phyloP scores from a whole-genome alignment of 2,888 invertebrate genomes.

The Cataglyphis albicans region DNA sequence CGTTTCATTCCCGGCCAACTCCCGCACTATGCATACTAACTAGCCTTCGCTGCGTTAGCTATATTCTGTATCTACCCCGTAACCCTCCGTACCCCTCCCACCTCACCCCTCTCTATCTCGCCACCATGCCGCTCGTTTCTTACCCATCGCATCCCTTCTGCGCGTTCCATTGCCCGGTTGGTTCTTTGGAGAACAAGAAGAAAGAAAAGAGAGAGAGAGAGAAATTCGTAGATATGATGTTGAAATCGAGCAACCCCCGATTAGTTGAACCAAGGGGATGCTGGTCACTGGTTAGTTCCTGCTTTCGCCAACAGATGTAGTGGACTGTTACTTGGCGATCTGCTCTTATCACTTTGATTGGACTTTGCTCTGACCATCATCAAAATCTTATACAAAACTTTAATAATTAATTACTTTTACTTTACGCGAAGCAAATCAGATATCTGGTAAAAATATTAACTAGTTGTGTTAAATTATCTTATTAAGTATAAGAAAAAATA shows the following conservation, averaged over 20 bases:
- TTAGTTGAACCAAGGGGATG: slow-evolving; percentile 69
- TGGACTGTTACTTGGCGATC: slow-evolving; percentile 63
- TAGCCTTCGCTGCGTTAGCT: slow-evolving; percentile 82
- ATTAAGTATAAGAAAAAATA: neutral
- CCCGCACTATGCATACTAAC: slow-evolving; percentile 86
- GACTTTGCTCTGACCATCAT: neutral
- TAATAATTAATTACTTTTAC: neutral
- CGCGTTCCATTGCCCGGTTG: slow-evolving; percentile 64
- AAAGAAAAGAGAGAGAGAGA: slow-evolving; percentile 58
- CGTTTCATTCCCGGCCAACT: slow-evolving; percentile 85
- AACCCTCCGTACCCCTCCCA: slow-evolving; percentile 27
- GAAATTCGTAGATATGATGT: slow-evolving; percentile 63
- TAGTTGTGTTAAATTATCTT: neutral
- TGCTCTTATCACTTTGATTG: slow-evolving; percentile 54
- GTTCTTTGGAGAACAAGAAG: slow-evolving; percentile 72
- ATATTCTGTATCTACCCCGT: slow-evolving; percentile 72
- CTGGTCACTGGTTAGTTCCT: slow-evolving; percentile 75
- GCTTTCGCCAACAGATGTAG: slow-evolving; percentile 77
- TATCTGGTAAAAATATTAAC: neutral
- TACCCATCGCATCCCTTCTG: slow-evolving; percentile 35
- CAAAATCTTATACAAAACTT: neutral
- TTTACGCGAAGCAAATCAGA: neutral
- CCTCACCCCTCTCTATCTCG: neutral
- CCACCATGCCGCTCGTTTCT: slow-evolving; percentile 39
- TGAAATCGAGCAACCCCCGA: slow-evolving; percentile 65